Percentiles rank a stretch among this genome's conserved stretches.
phyloP scores from a whole-genome alignment of 2,888 invertebrate genomes.

The Spodoptera exigua region DNA sequence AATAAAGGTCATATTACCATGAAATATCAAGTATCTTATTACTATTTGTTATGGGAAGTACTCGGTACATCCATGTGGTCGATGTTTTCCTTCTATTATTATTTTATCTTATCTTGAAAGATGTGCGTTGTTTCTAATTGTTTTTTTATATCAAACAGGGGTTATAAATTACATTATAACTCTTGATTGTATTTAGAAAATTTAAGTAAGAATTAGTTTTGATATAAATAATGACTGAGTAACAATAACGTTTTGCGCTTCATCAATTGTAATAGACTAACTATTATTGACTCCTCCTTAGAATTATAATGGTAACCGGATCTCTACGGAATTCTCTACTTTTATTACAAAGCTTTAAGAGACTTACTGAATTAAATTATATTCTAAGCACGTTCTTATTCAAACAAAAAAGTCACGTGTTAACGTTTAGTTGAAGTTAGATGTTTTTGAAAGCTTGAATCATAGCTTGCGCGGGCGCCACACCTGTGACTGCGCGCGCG shows the following conservation, averaged over 20 bases:
- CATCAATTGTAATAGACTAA: conserved; percentile 9
- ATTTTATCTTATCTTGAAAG: conserved; percentile 36
- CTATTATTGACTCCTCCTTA: not conserved
- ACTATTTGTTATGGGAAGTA: conserved; percentile 27
- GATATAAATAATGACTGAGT: conserved; percentile 10
- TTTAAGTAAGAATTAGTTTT: not conserved
- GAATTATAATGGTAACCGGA: conserved; percentile 28
- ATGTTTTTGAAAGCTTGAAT: conserved; percentile 59
- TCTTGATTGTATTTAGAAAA: too few species aligned
- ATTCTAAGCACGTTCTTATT: conserved; percentile 37
- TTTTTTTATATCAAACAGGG: conserved; percentile 4
- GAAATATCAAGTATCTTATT: conserved; percentile 6
- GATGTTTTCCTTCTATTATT: conserved; percentile 34
- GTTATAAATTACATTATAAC: conserved; percentile 26
- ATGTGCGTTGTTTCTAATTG: conserved; percentile 27
- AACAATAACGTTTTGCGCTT: conserved; percentile 5
- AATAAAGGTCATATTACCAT: conserved; percentile 24
- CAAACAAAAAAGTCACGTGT: conserved; percentile 54
- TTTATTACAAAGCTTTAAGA: conserved; percentile 15
- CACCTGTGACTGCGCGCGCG: conserved; percentile 63
- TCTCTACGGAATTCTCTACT: conserved; percentile 22
- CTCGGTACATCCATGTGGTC: conserved; percentile 29
- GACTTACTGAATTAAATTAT: conserved; percentile 1
- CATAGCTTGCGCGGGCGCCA: conserved; percentile 48
- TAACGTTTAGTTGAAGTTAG: conserved; percentile 69